Conservation (phyloP, 2,888 invertebrate species). For the Zygothrica quintamaculata region DNA sequence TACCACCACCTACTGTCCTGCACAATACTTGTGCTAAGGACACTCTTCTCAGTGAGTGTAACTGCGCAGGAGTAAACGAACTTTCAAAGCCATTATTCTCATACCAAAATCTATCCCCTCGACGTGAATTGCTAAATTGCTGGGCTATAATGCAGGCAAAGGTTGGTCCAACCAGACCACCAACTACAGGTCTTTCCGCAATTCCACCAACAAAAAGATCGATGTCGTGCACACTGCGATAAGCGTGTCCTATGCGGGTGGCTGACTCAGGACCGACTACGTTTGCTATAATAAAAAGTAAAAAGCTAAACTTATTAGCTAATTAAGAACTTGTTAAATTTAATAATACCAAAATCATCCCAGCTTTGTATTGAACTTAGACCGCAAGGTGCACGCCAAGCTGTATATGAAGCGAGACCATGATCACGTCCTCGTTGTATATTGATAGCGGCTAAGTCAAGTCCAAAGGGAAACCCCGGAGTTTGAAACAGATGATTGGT, state of each 20-base stretch:
- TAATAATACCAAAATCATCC: constrained; percentile 88
- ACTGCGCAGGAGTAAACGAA: constrained; percentile 90
- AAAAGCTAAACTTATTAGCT: not conserved
- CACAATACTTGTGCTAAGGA: constrained; percentile 89
- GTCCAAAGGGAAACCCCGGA: constrained; percentile 89
- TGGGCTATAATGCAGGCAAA: constrained; percentile 95
- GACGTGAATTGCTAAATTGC: constrained; percentile 91
- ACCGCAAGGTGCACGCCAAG: constrained; percentile 92
- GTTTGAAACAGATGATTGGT: constrained; percentile 94
- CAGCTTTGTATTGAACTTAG: constrained; percentile 88
- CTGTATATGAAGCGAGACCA: constrained; percentile 91
- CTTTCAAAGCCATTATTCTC: constrained; percentile 91
- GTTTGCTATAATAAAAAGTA: constrained; percentile 79
- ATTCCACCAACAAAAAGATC: constrained; percentile 93
- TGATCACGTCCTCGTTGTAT: constrained; percentile 95
- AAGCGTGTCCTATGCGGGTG: constrained; percentile 87
- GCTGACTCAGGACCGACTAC: constrained; percentile 88
- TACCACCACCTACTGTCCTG: constrained; percentile 83
- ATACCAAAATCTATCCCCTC: constrained; percentile 93
- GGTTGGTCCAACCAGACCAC: constrained; percentile 92
- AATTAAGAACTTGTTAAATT: no score
- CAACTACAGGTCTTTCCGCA: constrained; percentile 90
- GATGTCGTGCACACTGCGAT: constrained; percentile 91
- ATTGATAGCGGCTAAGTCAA: constrained; percentile 95
- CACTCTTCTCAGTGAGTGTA: constrained; percentile 89